A percentile compares a stretch with the other conserved stretches of the same genome.
phyloP scores from a whole-genome alignment of 2,113 vertebrate genomes.

The Cinclus cinclus region DNA sequence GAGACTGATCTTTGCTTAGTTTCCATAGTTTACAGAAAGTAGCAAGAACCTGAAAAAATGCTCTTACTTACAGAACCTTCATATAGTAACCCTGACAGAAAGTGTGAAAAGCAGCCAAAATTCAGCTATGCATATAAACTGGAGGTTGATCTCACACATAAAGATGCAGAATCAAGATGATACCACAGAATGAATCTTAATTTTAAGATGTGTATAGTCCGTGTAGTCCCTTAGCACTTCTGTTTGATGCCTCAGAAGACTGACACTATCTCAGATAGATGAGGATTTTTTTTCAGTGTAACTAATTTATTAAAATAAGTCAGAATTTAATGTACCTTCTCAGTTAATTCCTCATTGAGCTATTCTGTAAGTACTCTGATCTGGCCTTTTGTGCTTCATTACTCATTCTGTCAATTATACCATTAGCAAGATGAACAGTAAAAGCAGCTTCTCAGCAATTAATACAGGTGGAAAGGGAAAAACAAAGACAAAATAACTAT shows the following conservation, averaged over 20 bases:
- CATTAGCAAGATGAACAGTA: neutral
- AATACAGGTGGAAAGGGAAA: neutral
- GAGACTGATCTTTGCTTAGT: neutral
- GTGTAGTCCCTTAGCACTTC: neutral
- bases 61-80: neutral
- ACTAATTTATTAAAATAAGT: constrained; percentile 21
- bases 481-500: neutral
- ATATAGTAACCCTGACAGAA: neutral
- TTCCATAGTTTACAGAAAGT: neutral
- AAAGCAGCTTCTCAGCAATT: neutral
- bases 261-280: neutral
- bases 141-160: neutral
- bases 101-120: neutral
- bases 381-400: constrained; percentile 3
- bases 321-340: constrained; percentile 4
- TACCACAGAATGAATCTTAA: neutral
- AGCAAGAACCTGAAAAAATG: neutral
- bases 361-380: neutral
- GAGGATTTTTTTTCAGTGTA: neutral
- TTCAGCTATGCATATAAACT: neutral
- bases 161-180: neutral
- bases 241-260: neutral
- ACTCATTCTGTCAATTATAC: constrained; percentile 23
- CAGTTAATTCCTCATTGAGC: constrained; percentile 6
- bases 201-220: neutral